phyloP scores from a whole-genome alignment of 1,140 invertebrate genomes.

The Chrysopa pallens region DNA sequence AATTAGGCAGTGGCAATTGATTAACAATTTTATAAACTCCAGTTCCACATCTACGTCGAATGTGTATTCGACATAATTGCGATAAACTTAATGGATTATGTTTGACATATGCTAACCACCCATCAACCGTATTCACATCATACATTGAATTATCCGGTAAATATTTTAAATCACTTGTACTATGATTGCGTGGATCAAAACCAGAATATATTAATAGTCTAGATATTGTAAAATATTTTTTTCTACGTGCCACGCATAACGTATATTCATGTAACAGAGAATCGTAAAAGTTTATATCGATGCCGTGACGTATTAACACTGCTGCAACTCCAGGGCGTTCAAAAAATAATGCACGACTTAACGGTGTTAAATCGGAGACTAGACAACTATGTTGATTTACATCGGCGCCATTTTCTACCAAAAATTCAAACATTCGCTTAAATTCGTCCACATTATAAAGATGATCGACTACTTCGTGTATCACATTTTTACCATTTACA shows the following conservation, averaged over 20 bases:
- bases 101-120: slow-evolving; percentile 18
- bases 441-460: slow-evolving; percentile 19
- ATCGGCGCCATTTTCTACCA: slow-evolving; percentile 28
- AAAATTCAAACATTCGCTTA: slow-evolving; percentile 21
- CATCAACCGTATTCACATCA: slow-evolving; percentile 8
- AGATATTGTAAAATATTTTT: slow-evolving; percentile 19
- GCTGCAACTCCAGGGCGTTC: slow-evolving; percentile 12
- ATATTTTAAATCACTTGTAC: slow-evolving; percentile 12
- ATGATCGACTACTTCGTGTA: slow-evolving; percentile 30
- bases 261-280: slow-evolving; percentile 19
- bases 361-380: neutral
- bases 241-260: slow-evolving; percentile 21
- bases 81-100: slow-evolving; percentile 23
- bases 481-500: slow-evolving; percentile 23
- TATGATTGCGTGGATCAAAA: slow-evolving; percentile 16
- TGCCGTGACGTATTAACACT: slow-evolving; percentile 16
- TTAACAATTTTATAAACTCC: slow-evolving; percentile 17
- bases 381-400: slow-evolving; percentile 20
- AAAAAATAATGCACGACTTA: slow-evolving; percentile 17
- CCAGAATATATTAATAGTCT: slow-evolving; percentile 18
- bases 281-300: slow-evolving; percentile 17
- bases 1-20: slow-evolving; percentile 18
- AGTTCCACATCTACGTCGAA: slow-evolving; percentile 16
- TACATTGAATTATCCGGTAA: slow-evolving; percentile 9
- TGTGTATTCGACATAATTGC: slow-evolving; percentile 24